phyloP scores from a whole-genome alignment of 2,888 invertebrate species.

The Ypsolopha sequella region DNA sequence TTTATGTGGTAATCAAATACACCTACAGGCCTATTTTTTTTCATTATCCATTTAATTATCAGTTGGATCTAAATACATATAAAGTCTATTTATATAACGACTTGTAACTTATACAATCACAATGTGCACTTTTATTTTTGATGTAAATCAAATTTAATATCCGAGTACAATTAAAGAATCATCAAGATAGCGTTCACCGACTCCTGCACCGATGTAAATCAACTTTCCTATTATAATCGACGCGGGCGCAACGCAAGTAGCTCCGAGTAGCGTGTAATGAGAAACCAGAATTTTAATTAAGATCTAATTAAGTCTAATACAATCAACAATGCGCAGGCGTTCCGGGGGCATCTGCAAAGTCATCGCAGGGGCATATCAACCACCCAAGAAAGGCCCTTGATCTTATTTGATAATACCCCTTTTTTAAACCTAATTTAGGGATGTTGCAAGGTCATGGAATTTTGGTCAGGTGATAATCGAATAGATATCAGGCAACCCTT shows the following conservation, averaged over 20 bases:
- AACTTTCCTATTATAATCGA: conserved; percentile 56
- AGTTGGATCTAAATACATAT: too few relatives aligned
- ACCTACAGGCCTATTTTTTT: background rate
- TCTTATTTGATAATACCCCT: conserved; percentile 13
- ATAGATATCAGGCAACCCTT: conserved; percentile 68
- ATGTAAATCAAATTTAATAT: conserved; percentile 1
- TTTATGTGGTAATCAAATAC: background rate
- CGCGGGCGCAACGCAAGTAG: conserved; percentile 47
- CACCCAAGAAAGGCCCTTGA: conserved; percentile 30
- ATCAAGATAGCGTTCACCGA: conserved; percentile 43
- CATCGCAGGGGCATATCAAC: conserved; percentile 44
- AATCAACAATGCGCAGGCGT: conserved; percentile 68
- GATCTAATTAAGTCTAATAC: conserved; percentile 70
- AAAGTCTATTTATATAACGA: background rate
- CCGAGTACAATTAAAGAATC: conserved; percentile 28
- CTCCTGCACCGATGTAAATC: conserved; percentile 33
- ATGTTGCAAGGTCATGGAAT: background rate
- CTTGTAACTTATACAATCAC: background rate
- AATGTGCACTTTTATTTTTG: background rate
- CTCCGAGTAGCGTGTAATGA: conserved; percentile 66
- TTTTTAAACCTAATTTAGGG: too few relatives aligned
- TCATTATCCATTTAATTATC: background rate
- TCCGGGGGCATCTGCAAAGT: conserved; percentile 62
- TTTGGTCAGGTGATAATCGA: conserved; percentile 45
- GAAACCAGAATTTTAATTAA: conserved; percentile 70